Base-by-base conservation (phyloP, 2,888 invertebrate species). In the Ceraclea dissimilis region DNA sequence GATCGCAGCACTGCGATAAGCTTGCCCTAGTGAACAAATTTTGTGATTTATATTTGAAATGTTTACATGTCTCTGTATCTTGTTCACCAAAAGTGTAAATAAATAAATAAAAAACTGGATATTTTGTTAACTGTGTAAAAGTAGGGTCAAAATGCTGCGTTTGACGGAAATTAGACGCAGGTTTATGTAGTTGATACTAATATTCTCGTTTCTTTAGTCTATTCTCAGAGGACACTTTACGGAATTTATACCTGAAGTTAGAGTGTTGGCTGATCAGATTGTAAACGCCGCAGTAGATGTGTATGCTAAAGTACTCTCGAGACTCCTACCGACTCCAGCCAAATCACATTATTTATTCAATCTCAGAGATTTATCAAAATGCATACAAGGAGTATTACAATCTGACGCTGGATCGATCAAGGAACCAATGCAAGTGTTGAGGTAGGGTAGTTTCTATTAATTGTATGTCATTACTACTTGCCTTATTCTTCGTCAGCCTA, bases 321-420 rank as follows among this genome's bases (percentile, higher is more conserved):
- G 90, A 65, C 80, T 96, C 63, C 72, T 95, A 22, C 95, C 95
- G 0, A 95, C 94, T 0, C 95, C 95, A 0, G 84, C 90, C 21
- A 94, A 93, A 69, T 90, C 90, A 0, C 94, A 95, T 71, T 95
- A 96, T 67, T 85, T 94, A 13, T 96, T 95, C 70, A 96, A 95
- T 71, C 73, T 95, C 64, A 79, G 95, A 48, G 93, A 94, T 74
- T 76, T 94, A 43, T 93, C 93, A 10, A 94, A 93, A 70, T 90
- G 90, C 60, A 79, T 93, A 65, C 93, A 93, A 72, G 93, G 93
- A n/a, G 82, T 93, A 8, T 72, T 93, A 52, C 93, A 93, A 68
- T 90, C 90, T 0, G 88, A 90, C 67, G 79, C 83, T 26, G 82
- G 82, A 1, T 81, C 81, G 49, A 79, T 88, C 70, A 81, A 88